Evolutionary conservation across 1,140 invertebrate genomes (phyloP), one percentile per base, ranked within the genome.

Genomic region (Drosophila obscura): DNA sequence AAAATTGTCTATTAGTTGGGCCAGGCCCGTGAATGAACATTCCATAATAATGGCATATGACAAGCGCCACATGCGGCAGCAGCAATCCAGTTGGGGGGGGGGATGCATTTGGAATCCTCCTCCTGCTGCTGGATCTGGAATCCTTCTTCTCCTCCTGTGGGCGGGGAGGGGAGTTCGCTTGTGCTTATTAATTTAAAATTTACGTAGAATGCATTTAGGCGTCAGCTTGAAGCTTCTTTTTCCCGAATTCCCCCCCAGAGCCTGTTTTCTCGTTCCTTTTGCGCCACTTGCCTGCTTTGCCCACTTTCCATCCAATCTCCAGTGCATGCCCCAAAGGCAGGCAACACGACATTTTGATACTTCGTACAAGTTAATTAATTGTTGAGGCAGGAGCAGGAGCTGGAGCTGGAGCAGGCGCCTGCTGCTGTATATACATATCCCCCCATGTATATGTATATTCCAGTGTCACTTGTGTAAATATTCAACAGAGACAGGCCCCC

Each of bases 1-100:
- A 87, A 87, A 87, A 87, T 87, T 87, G 83, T 87, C 83, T 87
- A 87, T 87, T 87, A 87, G 82, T 87, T 82, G 63, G 75, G 82
- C 74, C 75, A 75, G 75, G 82, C 75, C 75, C 73, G n/a, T n/a
- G 75, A 77, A 80, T 85, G 77, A 77, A 77, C 81, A 83, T 83
- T 73, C 79, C 67, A 66, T 88, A 87, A 88, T 87, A 88, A 87
- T 87, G 79, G 83, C 83, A 88, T 83, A 79, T 87, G 83, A 88
- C 83, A 88, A 89, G 79, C 83, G 77, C 84, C 82, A 88, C 83
- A 87, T 87, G 84, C 82, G 83, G 80, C 63, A 68, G 69, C 82
- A 87, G 62, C 44, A 45, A 31, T 46, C 52, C 11, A 45, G 15
- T 2, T 2, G 2, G 49, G 49, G 19, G 49, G 22, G 8, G 28